Percentiles rank a stretch among this genome's conserved stretches.
These are phyloP conservation scores for Datnioides undecimradiatus DNA, from an alignment of 2,113 vertebrate species.

Conservation along the genomic window DNA sequence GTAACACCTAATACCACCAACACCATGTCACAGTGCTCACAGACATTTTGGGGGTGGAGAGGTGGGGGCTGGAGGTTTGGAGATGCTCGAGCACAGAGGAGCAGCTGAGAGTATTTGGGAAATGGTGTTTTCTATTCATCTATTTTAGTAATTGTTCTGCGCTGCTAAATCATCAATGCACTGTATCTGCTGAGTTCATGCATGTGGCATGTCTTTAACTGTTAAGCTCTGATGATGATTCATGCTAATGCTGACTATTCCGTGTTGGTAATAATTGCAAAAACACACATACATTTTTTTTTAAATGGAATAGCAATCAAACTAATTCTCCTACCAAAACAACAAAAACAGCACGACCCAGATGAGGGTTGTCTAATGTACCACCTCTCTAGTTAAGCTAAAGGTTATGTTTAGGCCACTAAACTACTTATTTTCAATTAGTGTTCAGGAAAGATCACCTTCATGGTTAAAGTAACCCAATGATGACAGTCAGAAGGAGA, in stretches of 20 bases:
- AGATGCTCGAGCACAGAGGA: slow-evolving; percentile 21
- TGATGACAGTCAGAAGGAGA: not conserved
- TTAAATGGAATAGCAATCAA: no score
- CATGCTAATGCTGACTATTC: slow-evolving; percentile 9
- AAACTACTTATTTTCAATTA: not conserved
- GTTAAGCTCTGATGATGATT: not conserved
- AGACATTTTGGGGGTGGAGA: slow-evolving; percentile 49
- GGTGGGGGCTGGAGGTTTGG: slow-evolving; percentile 31
- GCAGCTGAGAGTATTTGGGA: slow-evolving; percentile 18
- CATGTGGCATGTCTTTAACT: not conserved
- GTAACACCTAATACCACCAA: slow-evolving; percentile 80
- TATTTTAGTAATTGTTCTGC: slow-evolving; percentile 5
- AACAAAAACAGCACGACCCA: not conserved
- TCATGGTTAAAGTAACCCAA: not conserved
- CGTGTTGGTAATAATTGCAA: not conserved
- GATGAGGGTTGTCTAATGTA: not conserved
- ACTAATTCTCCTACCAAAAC: not conserved
- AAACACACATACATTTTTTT: no score
- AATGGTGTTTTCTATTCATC: not conserved
- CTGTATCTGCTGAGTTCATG: not conserved
- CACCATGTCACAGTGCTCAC: slow-evolving; percentile 64
- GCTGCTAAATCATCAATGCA: not conserved
- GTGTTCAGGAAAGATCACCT: not conserved
- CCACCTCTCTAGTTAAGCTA: not conserved
- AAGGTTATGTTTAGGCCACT: not conserved